Evolutionary conservation across 1,140 invertebrate genomes (phyloP), one percentile per base, ranked within the genome.

Genomic region (Bradynema listronoti): DNA sequence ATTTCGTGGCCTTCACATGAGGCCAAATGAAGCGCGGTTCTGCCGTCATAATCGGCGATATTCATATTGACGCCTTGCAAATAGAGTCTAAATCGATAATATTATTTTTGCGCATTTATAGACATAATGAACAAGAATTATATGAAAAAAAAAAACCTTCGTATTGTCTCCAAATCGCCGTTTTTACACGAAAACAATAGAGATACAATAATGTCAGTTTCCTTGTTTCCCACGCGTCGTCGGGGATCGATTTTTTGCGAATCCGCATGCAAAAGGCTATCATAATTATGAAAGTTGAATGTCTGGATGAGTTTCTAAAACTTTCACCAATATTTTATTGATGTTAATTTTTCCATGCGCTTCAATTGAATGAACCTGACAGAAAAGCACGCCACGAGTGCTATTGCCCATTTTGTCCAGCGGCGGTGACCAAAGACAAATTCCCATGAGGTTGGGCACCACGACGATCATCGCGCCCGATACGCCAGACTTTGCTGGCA

Each of bases 401-500:
- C 87, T 89, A 78, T 93, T 94, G 19, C 91, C 90, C 27, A 90
- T 82, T 3, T 68, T 71, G 79, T 96, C 91, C 0, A 97, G 80
- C 0, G 88, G 87, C 24, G 92, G 92, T 0, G 91, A 94, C 89
- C 90, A 97, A 0, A 89, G 84, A 71, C 88, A 90, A 30, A 93
- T 88, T 22, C 90, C 90, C 88, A 91, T 89, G 0, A 95, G 89
- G 79, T 96, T 95, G 1, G 92, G 92, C 19, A 97, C 88, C 0
- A 97, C 91, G 19, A 96, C 85, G 61, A 96, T 81, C 76, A 95
- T 86, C 52, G 86, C 86, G 19, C 92, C 92, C 22, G 88, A 89
- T 0, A 96, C 61, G 25, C 91, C 91, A 0, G 91, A 95, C 81
- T 96, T 96, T 7, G 90, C 90, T n/a, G 92, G 92, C 46, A 97